These are phyloP conservation scores for Diarsia brunnea DNA, from an alignment of 2,888 invertebrate species.

Conservation along the genomic window DNA sequence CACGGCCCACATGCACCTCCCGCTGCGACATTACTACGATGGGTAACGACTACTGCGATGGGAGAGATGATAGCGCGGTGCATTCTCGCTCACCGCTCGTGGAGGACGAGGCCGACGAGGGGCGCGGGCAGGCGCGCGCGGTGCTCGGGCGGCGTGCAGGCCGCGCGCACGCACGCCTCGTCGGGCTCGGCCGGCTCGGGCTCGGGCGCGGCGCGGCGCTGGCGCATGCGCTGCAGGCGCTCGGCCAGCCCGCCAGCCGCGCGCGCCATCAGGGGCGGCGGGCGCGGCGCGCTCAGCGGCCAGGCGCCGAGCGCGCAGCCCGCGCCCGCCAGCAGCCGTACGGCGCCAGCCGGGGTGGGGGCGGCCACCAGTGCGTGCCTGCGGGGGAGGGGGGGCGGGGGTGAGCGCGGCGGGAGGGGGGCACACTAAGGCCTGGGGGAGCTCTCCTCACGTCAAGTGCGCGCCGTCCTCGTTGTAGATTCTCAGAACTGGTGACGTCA, in stretches of 20 bases:
- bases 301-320: slow-evolving; percentile 69
- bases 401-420: slow-evolving; percentile 44
- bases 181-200: slow-evolving; percentile 65
- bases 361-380: slow-evolving; percentile 71
- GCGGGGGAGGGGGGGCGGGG: slow-evolving; percentile 60
- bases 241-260: slow-evolving; percentile 60
- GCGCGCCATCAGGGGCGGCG: slow-evolving; percentile 62
- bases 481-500: slow-evolving; percentile 77
- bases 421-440: too few relatives aligned
- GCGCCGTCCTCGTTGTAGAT: slow-evolving; percentile 81
- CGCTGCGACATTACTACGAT: slow-evolving; percentile 65
- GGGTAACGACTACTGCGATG: background rate
- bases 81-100: slow-evolving; percentile 67
- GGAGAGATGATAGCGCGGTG: too few relatives aligned
- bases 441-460: slow-evolving; percentile 78
- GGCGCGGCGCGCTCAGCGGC: slow-evolving; percentile 67
- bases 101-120: slow-evolving; percentile 74
- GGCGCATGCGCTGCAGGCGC: slow-evolving; percentile 61
- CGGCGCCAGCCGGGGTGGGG: slow-evolving; percentile 45
- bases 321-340: slow-evolving; percentile 60
- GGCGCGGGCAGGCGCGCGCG: slow-evolving; percentile 58
- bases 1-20: slow-evolving; percentile 77
- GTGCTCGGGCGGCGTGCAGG: slow-evolving; percentile 70
- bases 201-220: slow-evolving; percentile 52
- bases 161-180: slow-evolving; percentile 74